A percentile compares a stretch with the other conserved stretches of the same genome.
phyloP scores from a whole-genome alignment of 2,888 invertebrate species.

The Brachyptera putata region DNA sequence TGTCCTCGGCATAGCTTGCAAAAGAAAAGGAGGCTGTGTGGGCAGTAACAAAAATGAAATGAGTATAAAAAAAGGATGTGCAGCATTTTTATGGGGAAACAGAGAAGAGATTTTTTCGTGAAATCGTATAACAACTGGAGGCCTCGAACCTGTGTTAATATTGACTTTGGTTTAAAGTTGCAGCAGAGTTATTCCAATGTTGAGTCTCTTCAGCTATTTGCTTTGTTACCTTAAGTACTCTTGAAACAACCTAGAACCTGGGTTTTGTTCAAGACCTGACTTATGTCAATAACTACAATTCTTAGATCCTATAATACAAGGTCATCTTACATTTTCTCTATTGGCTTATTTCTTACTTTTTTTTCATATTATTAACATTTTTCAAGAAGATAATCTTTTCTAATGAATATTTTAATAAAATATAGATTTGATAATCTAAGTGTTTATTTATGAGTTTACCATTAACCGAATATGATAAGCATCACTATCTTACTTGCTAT shows the following conservation, averaged over 20 bases:
- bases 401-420: neutral
- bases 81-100: neutral
- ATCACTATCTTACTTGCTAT: neutral
- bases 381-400: conserved; percentile 7
- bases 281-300: conserved; percentile 11
- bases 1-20: neutral
- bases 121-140: conserved; percentile 2
- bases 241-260: conserved; percentile 22
- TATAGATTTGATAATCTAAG: conserved; percentile 12
- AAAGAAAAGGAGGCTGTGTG: conserved; percentile 8
- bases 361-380: no score
- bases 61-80: conserved; percentile 1
- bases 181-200: conserved; percentile 20
- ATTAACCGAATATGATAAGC: conserved; percentile 13
- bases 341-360: neutral
- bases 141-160: conserved; percentile 25
- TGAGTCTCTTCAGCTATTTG: conserved; percentile 22
- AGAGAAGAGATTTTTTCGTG: neutral
- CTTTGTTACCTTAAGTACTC: conserved; percentile 24
- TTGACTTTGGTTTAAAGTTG: conserved; percentile 27
- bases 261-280: conserved; percentile 5
- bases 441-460: neutral
- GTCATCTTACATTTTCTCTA: neutral
- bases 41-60: conserved; percentile 12
- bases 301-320: no score